Conservation (phyloP, 2,888 invertebrate genomes). For the Dicranocentrus wangi region DNA sequence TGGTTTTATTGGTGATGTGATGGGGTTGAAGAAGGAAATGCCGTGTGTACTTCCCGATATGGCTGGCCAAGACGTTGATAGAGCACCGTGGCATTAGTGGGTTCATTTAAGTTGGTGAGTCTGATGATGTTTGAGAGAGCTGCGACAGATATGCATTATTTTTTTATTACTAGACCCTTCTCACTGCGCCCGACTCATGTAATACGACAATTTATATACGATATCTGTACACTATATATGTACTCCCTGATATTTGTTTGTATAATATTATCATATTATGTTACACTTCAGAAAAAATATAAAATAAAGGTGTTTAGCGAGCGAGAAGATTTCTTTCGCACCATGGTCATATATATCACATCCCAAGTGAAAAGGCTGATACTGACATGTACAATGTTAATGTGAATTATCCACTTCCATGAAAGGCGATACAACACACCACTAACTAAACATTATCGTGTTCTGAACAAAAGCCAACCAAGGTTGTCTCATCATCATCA, state of each 20-base stretch:
- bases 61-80: slow-evolving; percentile 51
- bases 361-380: slow-evolving; percentile 53
- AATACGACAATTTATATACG: slow-evolving; percentile 4
- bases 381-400: slow-evolving; percentile 63
- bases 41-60: slow-evolving; percentile 55
- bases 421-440: slow-evolving; percentile 57
- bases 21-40: slow-evolving; percentile 59
- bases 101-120: neutral
- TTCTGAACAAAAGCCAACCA: slow-evolving; percentile 57
- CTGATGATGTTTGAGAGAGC: neutral
- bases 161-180: neutral
- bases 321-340: slow-evolving; percentile 41
- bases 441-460: slow-evolving; percentile 55
- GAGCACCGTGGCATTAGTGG: slow-evolving; percentile 45
- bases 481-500: slow-evolving; percentile 54
- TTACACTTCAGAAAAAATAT: slow-evolving; percentile 43
- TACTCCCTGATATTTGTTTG: too few relatives aligned
- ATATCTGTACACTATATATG: too few relatives aligned
- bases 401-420: slow-evolving; percentile 55
- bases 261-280: too few relatives aligned
- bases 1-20: too few relatives aligned
- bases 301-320: slow-evolving; percentile 34
- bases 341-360: slow-evolving; percentile 49
- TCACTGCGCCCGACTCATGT: neutral
- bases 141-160: slow-evolving; percentile 36